Base-by-base conservation (phyloP, 2,888 invertebrate genomes). In the Tetragonula carbonaria region DNA sequence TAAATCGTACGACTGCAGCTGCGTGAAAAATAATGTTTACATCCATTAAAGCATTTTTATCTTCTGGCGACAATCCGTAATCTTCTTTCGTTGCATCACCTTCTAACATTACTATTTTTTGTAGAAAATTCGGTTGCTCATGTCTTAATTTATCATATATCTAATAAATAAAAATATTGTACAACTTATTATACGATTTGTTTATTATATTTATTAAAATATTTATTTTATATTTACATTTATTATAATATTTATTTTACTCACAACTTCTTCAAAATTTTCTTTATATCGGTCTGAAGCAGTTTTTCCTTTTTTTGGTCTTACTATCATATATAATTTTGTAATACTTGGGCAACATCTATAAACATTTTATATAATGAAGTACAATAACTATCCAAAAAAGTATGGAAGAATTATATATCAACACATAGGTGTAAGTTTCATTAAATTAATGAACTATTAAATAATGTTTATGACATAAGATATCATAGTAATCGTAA, bases 1-100 rank as follows among this genome's bases (percentile, higher is more conserved):
- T 97, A 91, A 97, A 98, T 88, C 96, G 95, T 16, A 97, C 96
- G 0, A 97, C 97, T 3, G 97, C 97, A 0, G 97, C 97, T 55
- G 96, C 96, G 92, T 98, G 97, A 93, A 98, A 96, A 21, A 98
- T 96, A 21, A 97, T 95, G 74, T 95, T 95, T 0, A 97, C 96
- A n/a, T 95, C 94, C 21, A 91, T 90, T 18, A 96, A 86, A 14
- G 92, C 88, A 67, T 94, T 90, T 76, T 96, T 95, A 88, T 96
- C 95, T 57, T 95, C 94, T 4, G 92, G 89, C 50, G 94, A 95
- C 28, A 96, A 88, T 8, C 96, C 96, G 51, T 96, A 91, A 85
- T 95, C 95, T 1, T 95, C 94, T 70, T 93, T 89, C 2, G 93
- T 92, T 50, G 95, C 95, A 90, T 96, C 96, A 0, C 96, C 96